A percentile compares a stretch with the other conserved stretches of the same genome.
Conservation (phyloP, 2,888 invertebrate genomes). For the Xestia c-nigrum region DNA sequence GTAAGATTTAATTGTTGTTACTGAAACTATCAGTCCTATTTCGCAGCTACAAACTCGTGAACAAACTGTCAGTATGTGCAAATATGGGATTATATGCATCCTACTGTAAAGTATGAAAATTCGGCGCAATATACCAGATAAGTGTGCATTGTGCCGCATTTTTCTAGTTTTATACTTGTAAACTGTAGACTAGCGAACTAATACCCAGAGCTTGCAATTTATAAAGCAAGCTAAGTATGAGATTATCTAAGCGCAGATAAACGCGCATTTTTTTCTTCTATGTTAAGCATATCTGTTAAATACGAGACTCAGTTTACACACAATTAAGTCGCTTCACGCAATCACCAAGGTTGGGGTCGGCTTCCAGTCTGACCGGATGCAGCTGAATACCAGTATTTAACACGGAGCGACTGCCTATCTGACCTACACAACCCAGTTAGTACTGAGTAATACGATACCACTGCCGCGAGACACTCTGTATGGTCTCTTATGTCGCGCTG, state of each 20-base stretch:
- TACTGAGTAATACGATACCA: no score
- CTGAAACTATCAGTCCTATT: neutral
- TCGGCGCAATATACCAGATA: neutral
- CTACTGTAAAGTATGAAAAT: slow-evolving; percentile 4
- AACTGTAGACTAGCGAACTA: slow-evolving; percentile 20
- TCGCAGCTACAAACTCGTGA: slow-evolving; percentile 40
- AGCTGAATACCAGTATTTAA: no score
- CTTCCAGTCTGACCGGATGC: no score
- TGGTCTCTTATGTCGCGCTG: neutral
- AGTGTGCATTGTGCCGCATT: neutral
- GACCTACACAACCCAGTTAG: no score
- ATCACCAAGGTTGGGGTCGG: no score
- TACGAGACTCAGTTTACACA: slow-evolving; percentile 1
- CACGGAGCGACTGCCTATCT: no score
- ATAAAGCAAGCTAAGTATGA: slow-evolving; percentile 30
- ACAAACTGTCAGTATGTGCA: slow-evolving; percentile 16
- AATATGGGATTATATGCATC: slow-evolving; percentile 6
- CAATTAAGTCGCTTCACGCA: neutral
- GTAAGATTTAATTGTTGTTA: neutral
- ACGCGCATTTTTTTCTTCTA: neutral
- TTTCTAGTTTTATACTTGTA: slow-evolving; percentile 5
- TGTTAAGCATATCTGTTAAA: neutral
- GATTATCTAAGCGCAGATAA: slow-evolving; percentile 27
- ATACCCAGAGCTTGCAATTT: neutral
- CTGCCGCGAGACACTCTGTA: no score